Conservation (phyloP, 2,113 vertebrate genomes). For the Morphnarchus princeps region DNA sequence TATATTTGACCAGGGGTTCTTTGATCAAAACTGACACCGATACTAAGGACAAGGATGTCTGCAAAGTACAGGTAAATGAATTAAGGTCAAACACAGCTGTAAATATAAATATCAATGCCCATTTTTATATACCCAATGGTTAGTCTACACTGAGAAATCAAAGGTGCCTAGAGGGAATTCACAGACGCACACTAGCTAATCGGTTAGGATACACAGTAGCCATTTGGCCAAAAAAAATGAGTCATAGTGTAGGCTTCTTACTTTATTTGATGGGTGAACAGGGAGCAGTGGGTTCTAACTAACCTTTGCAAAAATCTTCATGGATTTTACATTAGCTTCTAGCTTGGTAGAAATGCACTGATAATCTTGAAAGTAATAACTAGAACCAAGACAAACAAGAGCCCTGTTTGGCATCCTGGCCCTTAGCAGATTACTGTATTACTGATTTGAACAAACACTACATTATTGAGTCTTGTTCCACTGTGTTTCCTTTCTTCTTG, state of each 20-base stretch:
- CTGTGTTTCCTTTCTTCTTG: neutral
- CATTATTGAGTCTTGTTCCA: neutral
- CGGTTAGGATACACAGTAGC: neutral
- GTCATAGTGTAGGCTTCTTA: neutral
- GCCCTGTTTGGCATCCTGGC: neutral
- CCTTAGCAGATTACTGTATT: neutral
- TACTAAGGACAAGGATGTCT: neutral
- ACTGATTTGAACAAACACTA: neutral
- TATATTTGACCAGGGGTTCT: neutral
- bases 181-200: neutral
- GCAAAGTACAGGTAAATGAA: neutral
- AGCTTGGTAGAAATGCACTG: neutral
- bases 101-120: neutral
- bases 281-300: neutral
- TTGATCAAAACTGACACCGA: neutral
- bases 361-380: neutral
- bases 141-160: neutral
- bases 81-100: neutral
- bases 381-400: neutral
- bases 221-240: neutral
- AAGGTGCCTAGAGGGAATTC: neutral
- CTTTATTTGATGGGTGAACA: neutral
- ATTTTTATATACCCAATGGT: neutral
- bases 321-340: neutral
- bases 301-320: neutral